Percentiles rank a stretch among this genome's conserved stretches.
Conservation (phyloP, 53 echinoderm and acorn worm genomes). For the Hippasteria phrygiana region DNA sequence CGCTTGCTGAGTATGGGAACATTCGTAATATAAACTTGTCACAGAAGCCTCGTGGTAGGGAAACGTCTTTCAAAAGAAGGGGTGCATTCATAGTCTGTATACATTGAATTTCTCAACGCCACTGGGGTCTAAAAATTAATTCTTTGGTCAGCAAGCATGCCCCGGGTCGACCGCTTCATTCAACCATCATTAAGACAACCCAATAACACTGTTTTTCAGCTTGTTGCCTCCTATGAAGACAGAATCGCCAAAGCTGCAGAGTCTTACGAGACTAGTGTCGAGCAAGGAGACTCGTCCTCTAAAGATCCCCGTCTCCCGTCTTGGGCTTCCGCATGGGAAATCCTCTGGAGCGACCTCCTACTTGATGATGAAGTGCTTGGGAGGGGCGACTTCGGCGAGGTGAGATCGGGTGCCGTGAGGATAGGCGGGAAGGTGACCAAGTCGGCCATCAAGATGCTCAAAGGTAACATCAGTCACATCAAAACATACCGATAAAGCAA, state of each 20-base stretch:
- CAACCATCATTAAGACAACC: background rate
- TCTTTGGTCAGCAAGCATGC: too few relatives aligned
- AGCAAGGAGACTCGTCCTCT: background rate
- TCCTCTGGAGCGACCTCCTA: background rate
- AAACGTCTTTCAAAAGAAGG: too few relatives aligned
- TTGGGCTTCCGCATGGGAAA: conserved; percentile 26
- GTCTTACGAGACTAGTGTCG: background rate
- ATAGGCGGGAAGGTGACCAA: background rate
- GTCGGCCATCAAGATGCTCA: conserved; percentile 38
- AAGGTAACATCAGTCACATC: background rate
- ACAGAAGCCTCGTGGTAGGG: too few relatives aligned
- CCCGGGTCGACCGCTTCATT: too few relatives aligned
- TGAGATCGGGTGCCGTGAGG: conserved; percentile 22
- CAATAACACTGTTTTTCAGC: background rate
- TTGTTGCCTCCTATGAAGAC: background rate
- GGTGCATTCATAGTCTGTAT: too few relatives aligned
- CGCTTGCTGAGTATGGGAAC: too few relatives aligned
- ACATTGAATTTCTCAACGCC: too few relatives aligned
- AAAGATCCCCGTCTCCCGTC: conserved; percentile 15
- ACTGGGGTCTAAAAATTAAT: too few relatives aligned
- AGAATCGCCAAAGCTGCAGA: background rate
- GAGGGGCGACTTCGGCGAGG: conserved; percentile 57
- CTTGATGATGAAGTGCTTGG: conserved; percentile 44
- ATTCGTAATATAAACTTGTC: too few relatives aligned
- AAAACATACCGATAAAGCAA: background rate